Base-by-base conservation (phyloP, 2,113 vertebrate species). In the Paedocypris sp. region DNA sequence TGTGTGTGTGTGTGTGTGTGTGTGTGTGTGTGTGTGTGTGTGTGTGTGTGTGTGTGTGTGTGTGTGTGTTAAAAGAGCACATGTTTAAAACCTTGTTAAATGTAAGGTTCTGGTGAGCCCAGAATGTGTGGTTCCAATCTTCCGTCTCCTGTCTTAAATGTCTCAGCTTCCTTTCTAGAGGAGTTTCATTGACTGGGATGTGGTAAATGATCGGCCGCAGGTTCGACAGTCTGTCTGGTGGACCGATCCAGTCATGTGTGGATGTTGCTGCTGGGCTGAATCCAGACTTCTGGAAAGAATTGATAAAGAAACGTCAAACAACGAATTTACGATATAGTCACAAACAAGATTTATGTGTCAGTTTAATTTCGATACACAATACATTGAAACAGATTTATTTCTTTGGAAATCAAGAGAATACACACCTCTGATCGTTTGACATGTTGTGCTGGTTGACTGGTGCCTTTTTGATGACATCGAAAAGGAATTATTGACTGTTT, bases 101-200 rank as follows among this genome's bases (percentile, higher is more conserved):
- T 16, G 77, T 72, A 18, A 80, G 0, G 68, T 98, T 98, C 80
- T 98, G 95, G 7, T 71, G 74, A 0, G 86, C 75, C 95, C 95
- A 98, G 74, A 97, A 98, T 1, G 51, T 69, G 49, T 97, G 92
- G 69, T 97, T 89, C 85, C 92, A 96, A 41, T 85, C 85, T 62
- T 97, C 91, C 0, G 93, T 92, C 62, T 94, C 91, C 68, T 92
- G 90, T 60, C 94, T 83, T 1, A 92, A 64, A 51, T 84, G 76
- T 48, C 95, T 77, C 53, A 98, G 85, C 3, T 79, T 80, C 54
- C 61, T 84, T 73, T 95, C 88, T 79, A 87, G 65, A 3, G 79
- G 63, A 0, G 88, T 86, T 35, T 98, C 95, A 0, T 87, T 63
- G 4, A 85, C 82, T 0, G 88, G 81, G 62, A 85, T 31, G 8